phyloP scores from a whole-genome alignment of 2,113 vertebrate genomes.

The Ictalurus punctatus region DNA sequence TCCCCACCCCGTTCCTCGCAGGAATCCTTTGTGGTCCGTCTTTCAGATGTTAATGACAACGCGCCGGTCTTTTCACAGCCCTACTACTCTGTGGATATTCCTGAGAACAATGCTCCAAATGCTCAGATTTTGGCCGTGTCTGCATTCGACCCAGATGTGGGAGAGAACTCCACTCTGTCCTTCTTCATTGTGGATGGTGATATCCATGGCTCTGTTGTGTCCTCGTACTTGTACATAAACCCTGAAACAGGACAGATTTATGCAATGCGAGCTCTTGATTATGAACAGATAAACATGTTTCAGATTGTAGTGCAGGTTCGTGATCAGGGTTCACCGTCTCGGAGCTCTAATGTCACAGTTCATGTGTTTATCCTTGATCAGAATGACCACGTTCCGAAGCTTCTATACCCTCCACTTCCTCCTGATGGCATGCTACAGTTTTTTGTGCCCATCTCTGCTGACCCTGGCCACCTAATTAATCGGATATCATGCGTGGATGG shows the following conservation, averaged over 20 bases:
- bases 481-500: constrained; percentile 74
- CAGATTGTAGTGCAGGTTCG: constrained; percentile 71
- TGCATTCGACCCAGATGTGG: constrained; percentile 74
- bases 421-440: constrained; percentile 68
- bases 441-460: constrained; percentile 61
- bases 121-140: constrained; percentile 69
- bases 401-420: constrained; percentile 67
- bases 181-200: constrained; percentile 71
- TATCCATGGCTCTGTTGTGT: constrained; percentile 65
- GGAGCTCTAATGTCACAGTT: constrained; percentile 70
- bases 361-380: constrained; percentile 74
- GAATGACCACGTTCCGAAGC: constrained; percentile 74
- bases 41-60: constrained; percentile 81
- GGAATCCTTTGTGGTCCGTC: constrained; percentile 67
- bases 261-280: constrained; percentile 68
- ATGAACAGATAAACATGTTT: constrained; percentile 74
- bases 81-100: constrained; percentile 71
- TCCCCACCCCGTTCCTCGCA: constrained; percentile 70
- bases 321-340: constrained; percentile 69
- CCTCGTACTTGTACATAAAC: constrained; percentile 75
- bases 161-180: constrained; percentile 70
- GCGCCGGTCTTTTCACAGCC: constrained; percentile 70
- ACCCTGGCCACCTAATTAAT: constrained; percentile 70
- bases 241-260: constrained; percentile 72
- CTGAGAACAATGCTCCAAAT: constrained; percentile 77